Evolutionary conservation across 2,888 invertebrate genomes (phyloP), one percentile per base, ranked within the genome.

Genomic region (Lacanobia wlatinum): DNA sequence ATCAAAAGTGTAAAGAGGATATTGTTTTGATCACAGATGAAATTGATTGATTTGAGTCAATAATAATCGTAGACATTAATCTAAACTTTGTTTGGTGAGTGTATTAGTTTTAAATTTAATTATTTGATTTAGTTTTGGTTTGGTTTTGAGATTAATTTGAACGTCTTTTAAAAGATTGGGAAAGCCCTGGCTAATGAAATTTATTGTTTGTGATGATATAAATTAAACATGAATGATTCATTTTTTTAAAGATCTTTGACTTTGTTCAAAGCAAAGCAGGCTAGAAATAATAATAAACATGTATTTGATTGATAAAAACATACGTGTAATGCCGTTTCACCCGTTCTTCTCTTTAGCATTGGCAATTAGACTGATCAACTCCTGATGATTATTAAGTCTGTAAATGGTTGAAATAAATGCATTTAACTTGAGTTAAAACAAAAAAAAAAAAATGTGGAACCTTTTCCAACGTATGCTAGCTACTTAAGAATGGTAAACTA

Each of bases 31-130:
- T 2, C 5, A 12, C 1, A 50, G 12, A 23, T 34, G 0, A 78
- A 50, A 56, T 70, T 28, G 18, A 59, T 72, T 62, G 28, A 72
- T 62, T 50, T 46, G 34, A 34, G 18, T 9, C 14, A 43, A 14
- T 46, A 53, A 38, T n/a, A 63, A 16, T 28, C 5, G 1, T 9
- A 5, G n/a, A 40, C 18, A 16, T 59, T 48, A 5, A 38, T 38
- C 34, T 18, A 14, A 55, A 48, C 14, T 48, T 55, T 21, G 3
- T 46, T 14, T 2, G 14, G 10, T 28, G 8, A 56, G 12, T 48
- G 38, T 38, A 65, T 75, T 43, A 8, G 28, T 55, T 65, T 75
- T 28, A 65, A 74, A 75, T 8, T 16, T 14, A 76, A 43, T 73
- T 66, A 56, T 46, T 46, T 23, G 6, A 64, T 28, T 14, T 18